Conservation (phyloP, 2,888 invertebrate species). For the Meiosimyza platycephala region DNA sequence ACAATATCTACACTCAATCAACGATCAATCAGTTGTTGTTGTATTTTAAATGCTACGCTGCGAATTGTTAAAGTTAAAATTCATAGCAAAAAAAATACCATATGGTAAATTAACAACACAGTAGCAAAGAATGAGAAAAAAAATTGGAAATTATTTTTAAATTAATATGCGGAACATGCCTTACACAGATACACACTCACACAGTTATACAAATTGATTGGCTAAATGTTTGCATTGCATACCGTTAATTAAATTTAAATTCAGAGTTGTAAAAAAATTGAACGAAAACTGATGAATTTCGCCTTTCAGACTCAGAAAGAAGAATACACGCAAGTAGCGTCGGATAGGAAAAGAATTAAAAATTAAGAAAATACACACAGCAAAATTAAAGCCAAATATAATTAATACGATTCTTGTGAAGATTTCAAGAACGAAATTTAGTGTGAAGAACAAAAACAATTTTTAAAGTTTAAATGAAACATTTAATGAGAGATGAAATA, state of each 20-base stretch:
- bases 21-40: constrained; percentile 5
- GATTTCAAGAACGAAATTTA: too few relatives aligned
- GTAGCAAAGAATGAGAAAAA: constrained; percentile 3
- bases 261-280: background rate
- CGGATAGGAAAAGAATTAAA: background rate
- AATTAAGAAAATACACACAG: background rate
- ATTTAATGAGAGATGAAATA: too few relatives aligned
- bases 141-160: constrained; percentile 8
- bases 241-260: background rate
- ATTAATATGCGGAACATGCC: constrained; percentile 41
- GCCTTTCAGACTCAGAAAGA: too few relatives aligned
- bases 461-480: too few relatives aligned
- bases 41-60: background rate
- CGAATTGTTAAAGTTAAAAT: too few relatives aligned
- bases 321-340: too few relatives aligned
- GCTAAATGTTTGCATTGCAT: background rate
- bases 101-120: constrained; percentile 16
- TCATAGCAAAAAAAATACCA: constrained; percentile 8
- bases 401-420: background rate
- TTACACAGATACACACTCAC: constrained; percentile 22
- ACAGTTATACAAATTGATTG: background rate
- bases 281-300: background rate
- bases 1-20: constrained; percentile 5
- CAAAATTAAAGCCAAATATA: background rate
- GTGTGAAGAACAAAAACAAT: background rate